Base-by-base conservation (phyloP, 2,113 vertebrate genomes). In the Panthera uncia region DNA sequence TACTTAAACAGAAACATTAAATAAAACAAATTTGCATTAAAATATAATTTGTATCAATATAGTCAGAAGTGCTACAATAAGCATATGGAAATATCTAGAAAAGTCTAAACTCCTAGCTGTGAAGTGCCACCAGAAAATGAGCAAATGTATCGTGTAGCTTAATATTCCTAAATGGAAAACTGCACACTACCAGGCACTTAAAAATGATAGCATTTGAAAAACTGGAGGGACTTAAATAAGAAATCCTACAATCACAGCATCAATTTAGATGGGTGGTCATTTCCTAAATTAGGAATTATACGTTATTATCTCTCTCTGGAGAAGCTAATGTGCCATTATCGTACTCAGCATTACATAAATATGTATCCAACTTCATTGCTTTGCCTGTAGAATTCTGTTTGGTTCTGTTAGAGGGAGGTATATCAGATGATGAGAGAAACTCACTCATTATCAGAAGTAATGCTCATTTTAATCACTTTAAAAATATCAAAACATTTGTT, bases 1-100 rank as follows among this genome's bases (percentile, higher is more conserved):
- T 95, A 94, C 88, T 93, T 87, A 61, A 94, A 95, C 95, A 80
- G 7, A 86, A 95, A 89, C 33, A 91, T 50, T 80, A 88, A 73
- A 94, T 33, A 41, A 91, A 97, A 87, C 18, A 95, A 69, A 76
- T 81, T 38, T 71, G 5, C 15, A 78, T 91, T 89, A 29, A 78
- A 85, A 93, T 48, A 68, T 38, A 96, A 90, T 95, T 94, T 91
- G 12, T 5, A 61, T 89, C 38, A 57, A 3, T 83, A 4, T 81
- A 92, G 7, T 36, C 16, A 25, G 5, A 50, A 85, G 16, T 68
- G 65, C 9, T n/a, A 86, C 10, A 93, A 81, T 61, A 91, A 90
- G 7, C n/a, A 79, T 79, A 92, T n/a, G 83, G 48, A 96, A 89
- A 89, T 78, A 91, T 48, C 29, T 48, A 57, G 10, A 88, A 16